These are phyloP conservation scores for Drosophila littoralis DNA, from an alignment of 1,140 invertebrate species.

Conservation along the genomic window DNA sequence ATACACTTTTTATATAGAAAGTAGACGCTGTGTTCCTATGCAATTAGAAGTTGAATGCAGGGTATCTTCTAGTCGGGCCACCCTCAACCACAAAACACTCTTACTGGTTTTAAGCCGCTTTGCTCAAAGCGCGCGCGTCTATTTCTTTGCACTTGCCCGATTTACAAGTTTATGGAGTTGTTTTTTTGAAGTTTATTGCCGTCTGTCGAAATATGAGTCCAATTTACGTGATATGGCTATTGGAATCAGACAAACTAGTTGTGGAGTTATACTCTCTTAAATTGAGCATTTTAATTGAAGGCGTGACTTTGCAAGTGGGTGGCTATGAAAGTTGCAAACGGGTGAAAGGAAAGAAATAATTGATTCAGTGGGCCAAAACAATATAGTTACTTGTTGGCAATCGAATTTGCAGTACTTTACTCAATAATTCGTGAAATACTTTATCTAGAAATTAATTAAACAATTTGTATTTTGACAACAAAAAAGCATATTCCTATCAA, in stretches of 20 bases:
- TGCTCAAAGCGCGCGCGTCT: constrained; percentile 2
- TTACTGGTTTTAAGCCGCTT: constrained; percentile 43
- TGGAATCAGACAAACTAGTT: constrained; percentile 24
- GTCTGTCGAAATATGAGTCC: constrained; percentile 68
- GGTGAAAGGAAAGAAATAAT: too few species aligned
- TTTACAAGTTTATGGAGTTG: constrained; percentile 58
- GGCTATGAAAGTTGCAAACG: constrained; percentile 22
- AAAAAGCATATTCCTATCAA: neutral
- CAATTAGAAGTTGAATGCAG: neutral
- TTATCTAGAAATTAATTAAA: too few species aligned
- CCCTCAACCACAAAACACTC: too few species aligned
- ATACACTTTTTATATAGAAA: too few species aligned
- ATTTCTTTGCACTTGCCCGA: constrained; percentile 39
- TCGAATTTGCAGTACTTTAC: too few species aligned
- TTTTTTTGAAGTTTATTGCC: constrained; percentile 60
- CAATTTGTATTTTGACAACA: too few species aligned
- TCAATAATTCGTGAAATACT: too few species aligned
- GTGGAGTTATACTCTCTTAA: constrained; percentile 1
- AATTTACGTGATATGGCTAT: constrained; percentile 55
- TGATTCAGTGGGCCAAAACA: too few species aligned
- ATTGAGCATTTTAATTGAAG: constrained; percentile 24
- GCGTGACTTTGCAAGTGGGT: constrained; percentile 12
- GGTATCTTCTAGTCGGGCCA: neutral
- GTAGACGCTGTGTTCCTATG: neutral
- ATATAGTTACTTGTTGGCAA: too few species aligned